Evolutionary conservation across 2,113 vertebrate genomes (phyloP), one percentile per base, ranked within the genome.

Genomic region (Labeo rohita): DNA sequence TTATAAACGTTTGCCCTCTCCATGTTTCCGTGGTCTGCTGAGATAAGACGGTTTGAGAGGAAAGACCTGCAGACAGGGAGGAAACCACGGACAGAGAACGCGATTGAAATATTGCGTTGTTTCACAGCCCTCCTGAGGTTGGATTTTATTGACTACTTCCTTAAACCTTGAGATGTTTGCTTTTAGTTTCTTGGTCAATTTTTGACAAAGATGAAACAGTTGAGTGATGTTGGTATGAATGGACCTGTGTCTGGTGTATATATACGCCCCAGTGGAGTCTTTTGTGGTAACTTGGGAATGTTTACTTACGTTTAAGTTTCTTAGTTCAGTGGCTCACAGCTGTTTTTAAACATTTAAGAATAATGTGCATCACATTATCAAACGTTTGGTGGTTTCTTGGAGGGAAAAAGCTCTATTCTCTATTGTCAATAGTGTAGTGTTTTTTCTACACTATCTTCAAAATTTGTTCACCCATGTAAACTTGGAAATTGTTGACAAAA

Each of bases 1-100:
- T 56, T 54, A 3, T 76, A 9, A 34, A n/a, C n/a, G 45, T 21
- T 79, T 78, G 45, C 66, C 18, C 76, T 21, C 39, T 80, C 75
- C 8, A 0, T 21, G 74, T 79, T 79, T 68, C 52, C 28, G 36
- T 61, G 23, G 59, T 45, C 49, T 18, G 50, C 34, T 72, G 34
- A 56, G 79, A 87, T 85, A 83, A 83, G 74, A 13, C 4, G 10
- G 23, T 72, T 89, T 84, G 50, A 83, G 76, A 65, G 88, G 85
- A 89, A 89, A 45, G 80, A 83, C 72, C 83, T 79, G 54, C 47
- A 85, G 36, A 59, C 68, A 59, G 50, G 45, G 54, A 83, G 79
- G 86, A 87, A 84, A 87, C 39, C 8, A 43, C 16, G 76, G 85
- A 76, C 79, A 83, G 82, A 70, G 77, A 77, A 47, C 13, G 47